Evolutionary conservation across 2,888 invertebrate species (phyloP).

Genomic region (Congeria kusceri): DNA sequence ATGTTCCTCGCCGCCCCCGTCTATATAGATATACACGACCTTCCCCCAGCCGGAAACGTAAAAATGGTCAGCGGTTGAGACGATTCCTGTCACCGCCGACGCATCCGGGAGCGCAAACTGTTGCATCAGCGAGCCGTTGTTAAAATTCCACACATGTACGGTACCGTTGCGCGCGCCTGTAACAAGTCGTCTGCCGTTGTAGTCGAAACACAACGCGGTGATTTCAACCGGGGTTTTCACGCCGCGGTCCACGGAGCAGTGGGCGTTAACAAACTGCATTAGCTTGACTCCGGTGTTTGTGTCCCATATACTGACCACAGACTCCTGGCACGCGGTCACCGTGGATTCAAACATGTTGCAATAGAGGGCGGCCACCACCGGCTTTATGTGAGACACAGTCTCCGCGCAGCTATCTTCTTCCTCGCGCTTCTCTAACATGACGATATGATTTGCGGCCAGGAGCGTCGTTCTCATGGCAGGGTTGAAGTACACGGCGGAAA

Average conservation of each 20-base stretch:
- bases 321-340: slow-evolving; percentile 92
- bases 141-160: slow-evolving; percentile 94
- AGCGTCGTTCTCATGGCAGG: slow-evolving; percentile 67
- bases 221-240: slow-evolving; percentile 90
- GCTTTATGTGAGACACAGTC: slow-evolving; percentile 88
- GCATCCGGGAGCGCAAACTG: slow-evolving; percentile 89
- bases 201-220: slow-evolving; percentile 92
- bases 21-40: slow-evolving; percentile 69
- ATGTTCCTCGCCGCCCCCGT: slow-evolving; percentile 85
- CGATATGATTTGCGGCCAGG: slow-evolving; percentile 71
- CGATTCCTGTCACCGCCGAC: slow-evolving; percentile 87
- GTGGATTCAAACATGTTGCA: slow-evolving; percentile 89
- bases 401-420: slow-evolving; percentile 71
- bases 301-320: slow-evolving; percentile 93
- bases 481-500: slow-evolving; percentile 71
- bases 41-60: slow-evolving; percentile 93
- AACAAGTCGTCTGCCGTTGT: slow-evolving; percentile 90
- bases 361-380: slow-evolving; percentile 90
- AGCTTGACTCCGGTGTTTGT: slow-evolving; percentile 88
- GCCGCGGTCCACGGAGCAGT: slow-evolving; percentile 89
- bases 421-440: slow-evolving; percentile 71
- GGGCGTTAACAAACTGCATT: slow-evolving; percentile 85
- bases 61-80: slow-evolving; percentile 88
- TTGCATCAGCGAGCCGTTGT: slow-evolving; percentile 91
- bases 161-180: slow-evolving; percentile 93